Evolutionary conservation across 2,113 vertebrate genomes (phyloP).

Genomic region (Phalacrocorax pelagicus): DNA sequence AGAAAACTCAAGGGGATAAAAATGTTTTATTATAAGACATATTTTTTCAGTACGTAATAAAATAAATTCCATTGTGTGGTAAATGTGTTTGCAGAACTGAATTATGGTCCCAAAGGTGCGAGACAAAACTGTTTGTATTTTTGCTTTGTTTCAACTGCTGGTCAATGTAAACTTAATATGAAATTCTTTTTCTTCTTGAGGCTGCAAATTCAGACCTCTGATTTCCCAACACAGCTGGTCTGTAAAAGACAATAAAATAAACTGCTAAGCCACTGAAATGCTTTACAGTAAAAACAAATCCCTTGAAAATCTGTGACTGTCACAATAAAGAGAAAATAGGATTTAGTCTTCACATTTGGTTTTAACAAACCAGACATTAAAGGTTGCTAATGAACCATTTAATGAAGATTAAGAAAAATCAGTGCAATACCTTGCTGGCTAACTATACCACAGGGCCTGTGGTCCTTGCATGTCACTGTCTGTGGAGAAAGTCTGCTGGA

Average conservation of each 20-base stretch:
- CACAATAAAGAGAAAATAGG: neutral
- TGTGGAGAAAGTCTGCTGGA: neutral
- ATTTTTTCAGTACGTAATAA: neutral
- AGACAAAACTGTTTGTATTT: constrained; percentile 2
- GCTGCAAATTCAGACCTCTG: constrained; percentile 3
- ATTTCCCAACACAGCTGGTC: constrained; percentile 19
- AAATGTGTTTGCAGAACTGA: constrained; percentile 30
- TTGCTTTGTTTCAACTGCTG: constrained; percentile 11
- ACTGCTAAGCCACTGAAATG: neutral
- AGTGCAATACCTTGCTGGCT: neutral
- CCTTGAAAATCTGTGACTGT: constrained; percentile 1
- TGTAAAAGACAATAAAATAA: constrained; percentile 8
- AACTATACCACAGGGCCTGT: neutral
- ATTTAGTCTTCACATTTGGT: neutral
- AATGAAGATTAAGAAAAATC: neutral
- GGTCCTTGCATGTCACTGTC: neutral
- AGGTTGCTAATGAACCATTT: neutral
- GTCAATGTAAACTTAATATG: constrained; percentile 49
- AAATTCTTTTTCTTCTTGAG: neutral
- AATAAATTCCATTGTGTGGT: neutral
- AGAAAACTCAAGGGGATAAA: neutral
- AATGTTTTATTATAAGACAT: constrained; percentile 2
- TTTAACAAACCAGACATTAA: neutral
- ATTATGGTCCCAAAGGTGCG: neutral
- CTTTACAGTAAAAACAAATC: neutral